phyloP scores from a whole-genome alignment of 2,113 vertebrate genomes.

The Pseudorhombus dupliciocellatus region DNA sequence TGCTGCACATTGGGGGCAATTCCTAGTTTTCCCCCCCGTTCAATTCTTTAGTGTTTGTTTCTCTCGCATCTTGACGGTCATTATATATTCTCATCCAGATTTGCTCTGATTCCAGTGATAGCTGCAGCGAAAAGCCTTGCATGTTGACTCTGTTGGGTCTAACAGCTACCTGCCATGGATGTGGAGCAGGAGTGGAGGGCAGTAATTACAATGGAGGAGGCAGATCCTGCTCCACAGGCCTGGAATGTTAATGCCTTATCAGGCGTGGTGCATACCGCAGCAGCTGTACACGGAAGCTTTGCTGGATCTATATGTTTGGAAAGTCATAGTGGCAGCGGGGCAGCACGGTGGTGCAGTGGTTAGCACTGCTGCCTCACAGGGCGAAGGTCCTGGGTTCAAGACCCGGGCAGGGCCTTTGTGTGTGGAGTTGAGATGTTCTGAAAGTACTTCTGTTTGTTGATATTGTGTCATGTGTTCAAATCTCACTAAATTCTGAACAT shows the following conservation, averaged over 20 bases:
- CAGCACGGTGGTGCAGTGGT: no score
- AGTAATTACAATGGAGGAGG: conserved; percentile 73
- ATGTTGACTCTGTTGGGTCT: conserved; percentile 44
- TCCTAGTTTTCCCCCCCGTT: neutral
- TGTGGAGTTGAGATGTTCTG: no score
- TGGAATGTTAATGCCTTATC: conserved; percentile 76
- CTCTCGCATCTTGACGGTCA: neutral
- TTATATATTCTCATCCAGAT: conserved; percentile 36
- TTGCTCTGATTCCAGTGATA: conserved; percentile 20
- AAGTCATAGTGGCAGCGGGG: neutral
- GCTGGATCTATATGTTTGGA: neutral
- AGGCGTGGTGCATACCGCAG: conserved; percentile 27
- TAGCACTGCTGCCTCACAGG: no score
- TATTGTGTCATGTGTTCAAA: no score
- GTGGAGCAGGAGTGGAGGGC: conserved; percentile 59
- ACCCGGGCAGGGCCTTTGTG: no score
- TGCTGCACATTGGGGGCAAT: neutral
- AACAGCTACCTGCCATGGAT: conserved; percentile 71
- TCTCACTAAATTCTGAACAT: no score
- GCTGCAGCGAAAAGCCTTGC: conserved; percentile 30
- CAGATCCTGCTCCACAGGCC: conserved; percentile 56
- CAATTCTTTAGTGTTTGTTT: neutral
- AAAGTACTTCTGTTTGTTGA: no score
- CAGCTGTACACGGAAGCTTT: conserved; percentile 9
- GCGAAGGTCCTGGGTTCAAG: no score